Conservation (phyloP, 2,113 vertebrate genomes). For the Podocnemis expansa region DNA sequence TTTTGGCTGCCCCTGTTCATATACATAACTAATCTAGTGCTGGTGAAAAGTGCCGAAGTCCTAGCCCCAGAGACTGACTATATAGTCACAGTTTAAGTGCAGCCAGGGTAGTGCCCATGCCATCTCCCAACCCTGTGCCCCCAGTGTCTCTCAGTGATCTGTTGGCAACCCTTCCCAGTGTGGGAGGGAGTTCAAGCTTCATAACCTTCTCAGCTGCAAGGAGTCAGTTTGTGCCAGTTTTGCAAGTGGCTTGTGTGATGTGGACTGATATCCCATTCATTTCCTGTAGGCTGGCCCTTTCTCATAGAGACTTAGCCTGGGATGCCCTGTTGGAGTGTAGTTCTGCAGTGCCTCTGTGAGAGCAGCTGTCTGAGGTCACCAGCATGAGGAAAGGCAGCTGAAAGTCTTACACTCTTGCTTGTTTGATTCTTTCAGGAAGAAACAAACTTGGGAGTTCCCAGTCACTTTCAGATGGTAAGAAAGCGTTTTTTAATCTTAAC, state of each 20-base stretch:
- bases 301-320: not conserved
- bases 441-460: conserved; percentile 83
- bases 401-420: not conserved
- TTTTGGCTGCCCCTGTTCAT: not conserved
- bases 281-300: not conserved
- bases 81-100: not conserved
- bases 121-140: not conserved
- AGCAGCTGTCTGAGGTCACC: not conserved
- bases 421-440: conserved; percentile 80
- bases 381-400: not conserved
- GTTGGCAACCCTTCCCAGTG: not conserved
- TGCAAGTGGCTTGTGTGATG: not conserved
- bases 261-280: not conserved
- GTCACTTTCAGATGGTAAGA: conserved; percentile 89
- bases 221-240: not conserved
- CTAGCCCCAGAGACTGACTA: fast-evolving
- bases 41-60: not conserved
- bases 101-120: not conserved
- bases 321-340: not conserved
- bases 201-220: not conserved
- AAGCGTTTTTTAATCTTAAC: not conserved
- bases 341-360: not conserved
- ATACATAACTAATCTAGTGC: not conserved
- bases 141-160: not conserved
- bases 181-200: not conserved